These are phyloP conservation scores for Petrolisthes cinctipes DNA, from an alignment of 2,888 invertebrate genomes.

Conservation along the genomic window DNA sequence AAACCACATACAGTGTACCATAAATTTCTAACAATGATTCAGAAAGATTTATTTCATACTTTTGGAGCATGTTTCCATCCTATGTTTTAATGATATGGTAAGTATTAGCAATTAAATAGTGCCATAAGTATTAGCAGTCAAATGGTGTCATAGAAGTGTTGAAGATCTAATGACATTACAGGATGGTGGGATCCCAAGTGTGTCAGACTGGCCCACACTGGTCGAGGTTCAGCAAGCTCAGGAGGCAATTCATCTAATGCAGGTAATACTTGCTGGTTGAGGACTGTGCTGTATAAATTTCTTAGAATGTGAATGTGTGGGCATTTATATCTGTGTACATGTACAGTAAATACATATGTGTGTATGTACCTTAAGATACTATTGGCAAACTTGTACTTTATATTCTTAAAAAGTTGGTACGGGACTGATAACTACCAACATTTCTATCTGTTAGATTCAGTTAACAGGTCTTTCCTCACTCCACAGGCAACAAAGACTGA, in stretches of 20 bases:
- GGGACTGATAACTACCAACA: too few relatives aligned
- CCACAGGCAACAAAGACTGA: constrained; percentile 35
- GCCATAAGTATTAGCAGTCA: too few relatives aligned
- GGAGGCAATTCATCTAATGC: constrained; percentile 72
- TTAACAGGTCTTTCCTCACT: too few relatives aligned
- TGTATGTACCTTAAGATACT: not conserved
- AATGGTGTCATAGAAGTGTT: too few relatives aligned
- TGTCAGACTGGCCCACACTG: constrained; percentile 92
- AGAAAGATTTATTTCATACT: too few relatives aligned
- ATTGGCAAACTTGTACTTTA: too few relatives aligned
- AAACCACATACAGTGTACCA: too few relatives aligned
- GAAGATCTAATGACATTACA: constrained; percentile 69
- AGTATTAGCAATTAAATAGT: too few relatives aligned
- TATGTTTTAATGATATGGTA: too few relatives aligned
- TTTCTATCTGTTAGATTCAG: too few relatives aligned
- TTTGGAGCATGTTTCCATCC: too few relatives aligned
- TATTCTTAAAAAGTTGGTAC: not conserved
- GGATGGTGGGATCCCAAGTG: constrained; percentile 89
- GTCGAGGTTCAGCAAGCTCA: constrained; percentile 74
- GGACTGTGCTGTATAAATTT: not conserved
- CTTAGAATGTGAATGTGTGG: not conserved
- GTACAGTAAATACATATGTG: not conserved
- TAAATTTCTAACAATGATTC: too few relatives aligned
- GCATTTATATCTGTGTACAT: not conserved
- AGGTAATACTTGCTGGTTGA: constrained; percentile 52